A percentile compares a stretch with the other conserved stretches of the same genome.
Evolutionary conservation across 2,113 vertebrate species (phyloP).

Genomic region (Salvator merianae): DNA sequence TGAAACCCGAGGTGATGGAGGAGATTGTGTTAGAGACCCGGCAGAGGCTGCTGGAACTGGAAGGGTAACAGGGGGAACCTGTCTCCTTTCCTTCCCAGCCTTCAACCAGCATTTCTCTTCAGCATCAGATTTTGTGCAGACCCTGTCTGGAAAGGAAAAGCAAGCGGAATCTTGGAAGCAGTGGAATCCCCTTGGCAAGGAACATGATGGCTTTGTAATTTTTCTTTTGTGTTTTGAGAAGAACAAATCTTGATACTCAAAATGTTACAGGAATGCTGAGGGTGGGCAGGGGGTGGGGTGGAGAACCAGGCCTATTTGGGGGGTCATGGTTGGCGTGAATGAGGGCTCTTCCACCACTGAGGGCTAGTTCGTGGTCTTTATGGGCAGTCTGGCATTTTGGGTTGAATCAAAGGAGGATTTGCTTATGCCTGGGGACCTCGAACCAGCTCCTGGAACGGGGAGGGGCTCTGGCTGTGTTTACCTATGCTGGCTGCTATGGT

Average conservation of each 20-base stretch:
- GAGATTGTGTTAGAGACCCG: constrained; percentile 91
- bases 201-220: not conserved
- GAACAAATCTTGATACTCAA: not conserved
- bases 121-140: not conserved
- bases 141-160: not conserved
- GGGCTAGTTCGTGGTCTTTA: too few species aligned
- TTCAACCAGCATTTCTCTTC: not conserved
- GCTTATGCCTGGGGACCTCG: too few species aligned
- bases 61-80: constrained; percentile 73
- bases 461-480: too few species aligned
- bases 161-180: not conserved
- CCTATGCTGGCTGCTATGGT: too few species aligned
- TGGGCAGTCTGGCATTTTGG: too few species aligned
- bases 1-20: constrained; percentile 93
- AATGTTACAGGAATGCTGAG: not conserved
- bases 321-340: too few species aligned
- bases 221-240: not conserved
- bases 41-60: constrained; percentile 88
- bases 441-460: too few species aligned
- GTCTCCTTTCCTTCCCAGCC: not conserved
- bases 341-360: too few species aligned
- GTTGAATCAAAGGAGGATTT: too few species aligned
- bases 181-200: not conserved
- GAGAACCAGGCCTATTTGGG: too few species aligned
- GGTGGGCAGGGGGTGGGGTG: constrained; percentile 14